Percentiles rank a stretch among this genome's conserved stretches.
These are phyloP conservation scores for Eurypyga helias DNA, from an alignment of 2,113 vertebrate species.

Conservation along the genomic window DNA sequence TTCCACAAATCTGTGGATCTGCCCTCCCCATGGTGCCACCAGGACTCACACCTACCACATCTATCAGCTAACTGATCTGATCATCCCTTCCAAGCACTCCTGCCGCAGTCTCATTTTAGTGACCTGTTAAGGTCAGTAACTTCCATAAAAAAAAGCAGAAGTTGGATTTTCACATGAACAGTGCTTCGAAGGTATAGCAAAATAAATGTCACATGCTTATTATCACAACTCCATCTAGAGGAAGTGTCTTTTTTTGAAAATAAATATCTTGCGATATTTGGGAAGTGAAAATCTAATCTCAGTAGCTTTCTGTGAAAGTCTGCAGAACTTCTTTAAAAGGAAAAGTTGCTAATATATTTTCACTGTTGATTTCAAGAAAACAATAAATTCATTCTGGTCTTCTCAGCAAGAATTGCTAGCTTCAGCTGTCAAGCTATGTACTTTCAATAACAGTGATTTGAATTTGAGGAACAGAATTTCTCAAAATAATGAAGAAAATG, in stretches of 20 bases:
- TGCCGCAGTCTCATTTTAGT: not conserved
- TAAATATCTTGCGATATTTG: not conserved
- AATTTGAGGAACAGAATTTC: not conserved
- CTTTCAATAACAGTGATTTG: not conserved
- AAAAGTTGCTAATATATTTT: not conserved
- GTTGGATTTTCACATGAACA: not conserved
- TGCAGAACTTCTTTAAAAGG: not conserved
- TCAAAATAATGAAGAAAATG: not conserved
- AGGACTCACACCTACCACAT: not conserved
- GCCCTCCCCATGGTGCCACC: not conserved
- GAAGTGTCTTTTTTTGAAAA: not conserved
- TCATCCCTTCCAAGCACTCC: not conserved
- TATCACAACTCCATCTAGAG: not conserved
- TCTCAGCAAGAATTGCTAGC: not conserved
- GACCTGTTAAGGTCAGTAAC: not conserved
- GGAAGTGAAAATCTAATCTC: slow-evolving; percentile 18
- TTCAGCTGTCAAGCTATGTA: not conserved
- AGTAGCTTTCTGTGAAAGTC: not conserved
- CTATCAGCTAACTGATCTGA: not conserved
- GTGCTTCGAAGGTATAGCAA: not conserved
- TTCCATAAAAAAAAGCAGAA: not conserved
- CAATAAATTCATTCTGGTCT: not conserved
- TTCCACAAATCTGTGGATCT: not conserved
- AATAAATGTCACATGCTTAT: slow-evolving; percentile 28
- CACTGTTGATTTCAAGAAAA: not conserved